Evolutionary conservation across 2,888 invertebrate species (phyloP), one percentile per base, ranked within the genome.

Genomic region (Mystacides longicornis): DNA sequence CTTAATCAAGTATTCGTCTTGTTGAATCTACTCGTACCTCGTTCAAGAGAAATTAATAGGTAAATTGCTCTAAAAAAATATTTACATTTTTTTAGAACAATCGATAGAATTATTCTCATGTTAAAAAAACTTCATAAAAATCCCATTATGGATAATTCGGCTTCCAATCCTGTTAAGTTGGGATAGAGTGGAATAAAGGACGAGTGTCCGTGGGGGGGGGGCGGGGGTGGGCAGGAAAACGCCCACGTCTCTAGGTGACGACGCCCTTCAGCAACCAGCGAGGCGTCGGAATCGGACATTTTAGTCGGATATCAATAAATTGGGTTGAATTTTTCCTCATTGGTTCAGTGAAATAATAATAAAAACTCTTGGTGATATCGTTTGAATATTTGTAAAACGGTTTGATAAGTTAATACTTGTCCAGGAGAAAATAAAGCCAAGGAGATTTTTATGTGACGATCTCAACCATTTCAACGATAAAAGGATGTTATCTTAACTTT

Each of bases 81-180:
- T n/a, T n/a, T n/a, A n/a, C 11, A 27, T 27, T 27, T 27, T 27
- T 5, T 27, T 5, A 27, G 11, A 5, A 27, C 27, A 27, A 11
- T 7, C 11, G 7, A 27, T 27, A 27, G 11, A 5, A 27, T 7
- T 11, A 27, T 11, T 11, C 11, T 11, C 27, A 27, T 27, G 27
- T 27, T 27, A 5, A 27, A 11, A 11, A n/a, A 27, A 27, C 11
- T 7, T 11, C 7, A 27, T 5, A 11, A 11, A 27, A 27, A 7
- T 27, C 11, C 14, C 37, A 37, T 37, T 37, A 3, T 14, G 37
- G 14, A 37, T 37, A 7, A 37, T 37, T 37, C 16, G 51, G 43
- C 43, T 18, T 22, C 22, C 23, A 51, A 51, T 51, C 43, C 43
- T 51, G 23, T 23, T 23, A 16, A 23, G 14, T 49, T n/a, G 23